Evolutionary conservation across 2,797 vertebrate genomes (phyloP), one percentile per base, ranked within the genome.

Genomic region (Holocentrus rufus): DNA sequence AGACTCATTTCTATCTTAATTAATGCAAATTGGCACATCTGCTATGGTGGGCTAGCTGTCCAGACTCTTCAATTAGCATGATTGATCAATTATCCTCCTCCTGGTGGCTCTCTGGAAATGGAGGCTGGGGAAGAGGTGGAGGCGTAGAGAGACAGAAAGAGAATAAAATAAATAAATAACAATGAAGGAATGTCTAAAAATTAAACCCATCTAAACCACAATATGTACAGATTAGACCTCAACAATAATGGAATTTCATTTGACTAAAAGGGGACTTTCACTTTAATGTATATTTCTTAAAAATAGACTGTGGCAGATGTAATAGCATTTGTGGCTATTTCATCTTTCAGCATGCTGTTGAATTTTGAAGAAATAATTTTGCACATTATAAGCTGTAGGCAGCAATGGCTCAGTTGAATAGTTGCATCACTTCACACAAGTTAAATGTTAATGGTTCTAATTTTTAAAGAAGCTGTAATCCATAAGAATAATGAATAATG

Each of bases 21-120:
- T 91, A 94, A 94, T 95, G 93, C 92, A 95, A 95, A 95, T 95
- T 92, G 93, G 91, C 93, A 92, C 94, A 95, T 95, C 94, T 95
- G 94, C 92, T 94, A 89, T 91, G 91, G 91, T 90, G 92, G 89
- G 87, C 91, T 92, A 90, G 90, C 91, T 93, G 92, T 93, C 93
- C 93, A 93, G 90, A 94, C 92, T 94, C 92, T 93, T 93, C 92
- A 94, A 93, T 95, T 95, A 94, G 92, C 85, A 84, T 94, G 94
- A 95, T 95, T 94, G 94, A 94, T 95, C 93, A 95, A 94, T 95
- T 95, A 94, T 94, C 90, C 83, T 91, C 84, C 91, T 93, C 89
- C 87, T 88, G 85, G 89, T 90, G 86, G 86, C 82, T 83, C 80
- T 79, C 73, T 88, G 75, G 81, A 89, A 88, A 87, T 80, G 69